A percentile compares a stretch with the other conserved stretches of the same genome.
phyloP scores from a whole-genome alignment of 2,888 invertebrate species.

The Isotomurus palustris region DNA sequence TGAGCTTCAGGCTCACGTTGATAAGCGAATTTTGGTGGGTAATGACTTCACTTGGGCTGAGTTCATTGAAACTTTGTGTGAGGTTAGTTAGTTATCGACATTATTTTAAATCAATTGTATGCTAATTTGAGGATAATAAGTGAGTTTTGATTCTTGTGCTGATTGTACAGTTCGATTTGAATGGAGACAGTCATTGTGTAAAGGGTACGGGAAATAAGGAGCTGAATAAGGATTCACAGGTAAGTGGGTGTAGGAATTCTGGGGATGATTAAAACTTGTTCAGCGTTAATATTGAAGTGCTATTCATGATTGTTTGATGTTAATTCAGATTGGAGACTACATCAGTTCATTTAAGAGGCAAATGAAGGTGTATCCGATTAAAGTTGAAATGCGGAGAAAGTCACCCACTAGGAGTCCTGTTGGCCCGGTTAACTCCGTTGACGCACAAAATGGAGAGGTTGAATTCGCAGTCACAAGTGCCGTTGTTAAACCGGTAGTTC shows the following conservation, averaged over 20 bases:
- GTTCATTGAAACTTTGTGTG: conserved; percentile 20
- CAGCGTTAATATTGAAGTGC: not conserved
- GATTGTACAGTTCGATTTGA: not conserved
- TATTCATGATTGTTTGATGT: not conserved
- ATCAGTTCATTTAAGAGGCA: conserved; percentile 21
- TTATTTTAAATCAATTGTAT: not conserved
- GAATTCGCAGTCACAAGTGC: not conserved
- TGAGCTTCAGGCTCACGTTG: conserved; percentile 15
- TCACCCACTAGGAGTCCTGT: not conserved
- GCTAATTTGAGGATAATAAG: no score
- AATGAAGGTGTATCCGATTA: conserved; percentile 27
- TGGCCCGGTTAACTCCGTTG: not conserved
- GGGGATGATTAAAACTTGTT: not conserved
- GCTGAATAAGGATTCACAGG: conserved; percentile 13
- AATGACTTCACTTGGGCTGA: conserved; percentile 31
- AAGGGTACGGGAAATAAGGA: conserved; percentile 20
- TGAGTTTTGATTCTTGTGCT: no score
- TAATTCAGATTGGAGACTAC: conserved; percentile 26
- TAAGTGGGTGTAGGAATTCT: not conserved
- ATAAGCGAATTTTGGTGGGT: conserved; percentile 27
- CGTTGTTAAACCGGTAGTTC: no score
- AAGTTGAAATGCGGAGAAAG: not conserved
- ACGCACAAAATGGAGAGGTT: not conserved
- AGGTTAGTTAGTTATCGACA: not conserved
- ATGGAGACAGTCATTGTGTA: conserved; percentile 19